Percentiles rank a stretch among this genome's conserved stretches.
Evolutionary conservation across 2,797 vertebrate species (phyloP).

Genomic region (Chrosomus eos): DNA sequence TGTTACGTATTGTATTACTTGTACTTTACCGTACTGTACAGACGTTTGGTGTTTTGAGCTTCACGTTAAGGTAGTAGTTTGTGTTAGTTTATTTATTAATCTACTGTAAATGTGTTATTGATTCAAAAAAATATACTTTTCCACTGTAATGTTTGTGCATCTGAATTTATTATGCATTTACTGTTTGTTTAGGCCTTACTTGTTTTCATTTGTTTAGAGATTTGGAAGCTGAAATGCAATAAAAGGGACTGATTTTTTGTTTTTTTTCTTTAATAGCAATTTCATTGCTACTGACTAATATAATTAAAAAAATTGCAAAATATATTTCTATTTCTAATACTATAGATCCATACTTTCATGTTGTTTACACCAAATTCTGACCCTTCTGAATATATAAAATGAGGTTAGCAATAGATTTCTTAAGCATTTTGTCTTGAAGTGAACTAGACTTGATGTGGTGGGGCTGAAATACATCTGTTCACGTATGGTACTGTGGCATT

Average conservation of each 20-base stretch:
- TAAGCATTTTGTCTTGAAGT: neutral
- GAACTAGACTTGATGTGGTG: neutral
- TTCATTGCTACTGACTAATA: neutral
- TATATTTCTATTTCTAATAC: too few relatives aligned
- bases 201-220: neutral
- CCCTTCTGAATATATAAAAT: too few relatives aligned
- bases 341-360: too few relatives aligned
- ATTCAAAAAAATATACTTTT: neutral
- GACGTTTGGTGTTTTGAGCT: neutral
- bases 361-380: too few relatives aligned
- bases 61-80: neutral
- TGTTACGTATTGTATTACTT: too few relatives aligned
- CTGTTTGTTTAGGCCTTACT: neutral
- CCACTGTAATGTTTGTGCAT: neutral
- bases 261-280: neutral
- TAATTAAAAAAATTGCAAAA: neutral
- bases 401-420: neutral
- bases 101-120: neutral
- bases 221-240: constrained; percentile 11
- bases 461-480: neutral
- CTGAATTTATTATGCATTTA: neutral
- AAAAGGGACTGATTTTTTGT: neutral
- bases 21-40: neutral
- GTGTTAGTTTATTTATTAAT: neutral
- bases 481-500: neutral